phyloP scores from a whole-genome alignment of 1,140 invertebrate genomes.

The Ceratina japonica region DNA sequence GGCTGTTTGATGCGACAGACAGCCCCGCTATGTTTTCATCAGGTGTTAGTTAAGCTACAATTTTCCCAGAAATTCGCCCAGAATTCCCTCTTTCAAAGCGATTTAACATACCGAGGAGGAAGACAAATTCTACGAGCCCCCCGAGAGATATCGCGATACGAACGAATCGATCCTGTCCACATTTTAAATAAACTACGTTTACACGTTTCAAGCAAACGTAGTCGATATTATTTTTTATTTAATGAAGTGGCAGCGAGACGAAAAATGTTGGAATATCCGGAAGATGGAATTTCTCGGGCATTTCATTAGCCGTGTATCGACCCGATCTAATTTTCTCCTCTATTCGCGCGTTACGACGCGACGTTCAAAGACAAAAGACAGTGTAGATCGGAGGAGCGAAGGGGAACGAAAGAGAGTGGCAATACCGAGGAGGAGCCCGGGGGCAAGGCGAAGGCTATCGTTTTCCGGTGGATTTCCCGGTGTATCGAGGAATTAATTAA shows the following conservation, averaged over 20 bases:
- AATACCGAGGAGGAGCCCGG: constrained; percentile 1
- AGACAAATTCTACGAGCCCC: too few species aligned
- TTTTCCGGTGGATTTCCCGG: constrained; percentile 48
- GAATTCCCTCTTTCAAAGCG: background rate
- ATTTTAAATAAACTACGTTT: too few species aligned
- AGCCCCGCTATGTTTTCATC: background rate
- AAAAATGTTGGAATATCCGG: too few species aligned
- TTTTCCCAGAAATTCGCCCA: background rate
- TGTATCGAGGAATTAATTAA: constrained; percentile 62
- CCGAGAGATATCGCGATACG: too few species aligned
- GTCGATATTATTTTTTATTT: too few species aligned
- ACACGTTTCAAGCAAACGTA: too few species aligned
- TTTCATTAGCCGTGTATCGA: too few species aligned
- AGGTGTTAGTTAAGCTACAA: constrained; percentile 3
- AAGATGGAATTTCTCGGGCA: too few species aligned
- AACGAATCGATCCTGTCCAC: too few species aligned
- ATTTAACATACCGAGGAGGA: too few species aligned
- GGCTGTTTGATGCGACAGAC: background rate
- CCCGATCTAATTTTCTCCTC: background rate
- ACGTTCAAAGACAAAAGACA: constrained; percentile 27
- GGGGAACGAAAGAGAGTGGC: constrained; percentile 12
- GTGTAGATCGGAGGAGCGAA: background rate
- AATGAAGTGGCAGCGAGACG: too few species aligned
- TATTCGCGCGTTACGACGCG: too few species aligned
- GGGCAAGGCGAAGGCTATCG: constrained; percentile 42